Evolutionary conservation across 2,888 invertebrate genomes (phyloP), one percentile per base, ranked within the genome.

Genomic region (Hermodice carunculata): DNA sequence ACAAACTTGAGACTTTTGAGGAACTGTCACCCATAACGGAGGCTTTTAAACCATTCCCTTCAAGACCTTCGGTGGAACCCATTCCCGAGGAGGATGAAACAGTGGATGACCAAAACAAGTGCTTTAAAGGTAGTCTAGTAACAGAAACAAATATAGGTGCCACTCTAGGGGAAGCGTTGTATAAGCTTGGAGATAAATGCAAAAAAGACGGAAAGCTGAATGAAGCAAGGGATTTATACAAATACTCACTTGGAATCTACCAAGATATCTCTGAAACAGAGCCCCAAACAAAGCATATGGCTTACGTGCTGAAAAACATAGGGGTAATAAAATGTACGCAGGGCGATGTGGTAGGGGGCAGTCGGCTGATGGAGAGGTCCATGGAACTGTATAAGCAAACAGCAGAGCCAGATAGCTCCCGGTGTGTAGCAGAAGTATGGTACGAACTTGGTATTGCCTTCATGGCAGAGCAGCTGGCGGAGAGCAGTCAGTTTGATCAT

Each of bases 401-500:
- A 4, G 78, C 79, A 64, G 79, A 81, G 43, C 74, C 73, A 53
- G 76, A 77, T 42, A 73, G 78, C 0, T 76, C 78, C 66, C 71
- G 74, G 56, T 78, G 80, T 62, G 78, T 83, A 29, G 81, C 83
- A 4, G 69, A 79, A 5, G 78, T 81, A 4, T 75, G 82, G 59
- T 77, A 80, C 22, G 80, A 82, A 65, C 75, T 84, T 19, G 85
- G 85, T 17, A 81, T 82, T 62, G 81, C 81, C 4, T 81, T 81
- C 62, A 76, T 82, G 57, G 74, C 76, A 3, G 78, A 81, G 4
- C 78, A 76, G 29, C 73, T 78, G 48, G 74, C 79, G 59, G 79
- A 80, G 32, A 80, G 81, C 40, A 74, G 78, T 19, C 74, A 84
- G 6, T 80, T 77, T 58, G 78, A 80, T 28, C 76, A 80, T 51